Conservation (phyloP, 37 sponge, comb jelly and placozoan genomes). For the Ephydatia muelleri region DNA sequence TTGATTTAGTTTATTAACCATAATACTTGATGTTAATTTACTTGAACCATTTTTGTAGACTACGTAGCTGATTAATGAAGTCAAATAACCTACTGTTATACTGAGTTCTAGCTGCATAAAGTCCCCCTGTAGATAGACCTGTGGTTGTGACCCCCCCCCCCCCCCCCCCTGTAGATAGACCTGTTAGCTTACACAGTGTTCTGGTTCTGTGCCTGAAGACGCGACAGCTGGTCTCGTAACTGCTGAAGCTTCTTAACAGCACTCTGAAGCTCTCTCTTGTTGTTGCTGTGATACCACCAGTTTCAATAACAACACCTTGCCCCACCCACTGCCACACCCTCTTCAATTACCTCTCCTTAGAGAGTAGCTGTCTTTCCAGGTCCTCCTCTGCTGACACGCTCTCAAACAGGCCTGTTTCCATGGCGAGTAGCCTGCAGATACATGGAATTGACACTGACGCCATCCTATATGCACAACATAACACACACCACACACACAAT, state of each 20-base stretch:
- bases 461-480: not conserved
- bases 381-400: not conserved
- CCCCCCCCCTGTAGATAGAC: not conserved
- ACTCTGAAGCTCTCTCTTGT: conserved; percentile 4
- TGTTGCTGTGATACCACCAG: not conserved
- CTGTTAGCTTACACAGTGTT: conserved; percentile 39
- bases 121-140: no score
- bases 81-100: no score
- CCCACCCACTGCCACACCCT: no score
- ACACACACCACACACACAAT: not conserved
- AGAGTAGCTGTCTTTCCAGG: not conserved
- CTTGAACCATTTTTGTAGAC: no score
- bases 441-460: no score
- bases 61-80: no score
- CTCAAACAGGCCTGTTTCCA: not conserved
- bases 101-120: no score
- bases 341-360: not conserved
- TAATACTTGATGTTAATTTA: no score
- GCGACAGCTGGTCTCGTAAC: conserved; percentile 7
- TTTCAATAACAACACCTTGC: no score
- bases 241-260: not conserved
- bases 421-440: not conserved
- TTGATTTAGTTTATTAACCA: no score
- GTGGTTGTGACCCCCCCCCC: no score
- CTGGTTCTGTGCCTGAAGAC: conserved; percentile 44